Evolutionary conservation across 2,113 vertebrate species (phyloP).

Genomic region (Phaethon lepturus): DNA sequence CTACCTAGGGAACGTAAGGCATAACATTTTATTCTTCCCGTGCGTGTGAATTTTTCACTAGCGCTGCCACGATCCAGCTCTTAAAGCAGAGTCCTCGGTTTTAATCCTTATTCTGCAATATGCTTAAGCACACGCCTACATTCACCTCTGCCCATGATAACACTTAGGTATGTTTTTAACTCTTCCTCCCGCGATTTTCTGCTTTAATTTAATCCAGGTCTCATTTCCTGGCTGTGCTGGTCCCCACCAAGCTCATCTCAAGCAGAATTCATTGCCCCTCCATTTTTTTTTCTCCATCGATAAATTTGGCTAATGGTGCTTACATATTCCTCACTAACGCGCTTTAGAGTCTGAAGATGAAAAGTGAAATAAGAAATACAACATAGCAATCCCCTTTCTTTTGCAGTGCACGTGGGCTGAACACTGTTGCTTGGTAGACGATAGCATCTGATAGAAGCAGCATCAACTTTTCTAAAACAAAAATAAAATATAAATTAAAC

Average conservation of each 20-base stretch:
- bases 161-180: not conserved
- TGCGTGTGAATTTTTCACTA: not conserved
- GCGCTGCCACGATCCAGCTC: not conserved
- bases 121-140: not conserved
- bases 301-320: not conserved
- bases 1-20: not conserved
- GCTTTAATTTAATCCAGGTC: not conserved
- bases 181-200: not conserved
- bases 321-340: not conserved
- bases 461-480: not conserved
- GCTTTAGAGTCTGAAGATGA: not conserved
- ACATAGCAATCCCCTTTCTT: not conserved
- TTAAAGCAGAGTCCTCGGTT: not conserved
- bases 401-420: not conserved
- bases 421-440: not conserved
- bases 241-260: not conserved
- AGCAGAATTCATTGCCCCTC: not conserved
- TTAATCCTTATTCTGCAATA: not conserved
- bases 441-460: not conserved
- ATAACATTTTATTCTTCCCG: not conserved
- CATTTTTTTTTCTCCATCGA: not conserved
- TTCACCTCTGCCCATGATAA: not conserved
- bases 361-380: not conserved
- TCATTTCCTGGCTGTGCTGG: not conserved
- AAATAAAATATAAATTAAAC: not conserved